Percentiles rank a stretch among this genome's conserved stretches.
phyloP scores from a whole-genome alignment of 2,797 vertebrate species.

The Tolypeutes matacus region DNA sequence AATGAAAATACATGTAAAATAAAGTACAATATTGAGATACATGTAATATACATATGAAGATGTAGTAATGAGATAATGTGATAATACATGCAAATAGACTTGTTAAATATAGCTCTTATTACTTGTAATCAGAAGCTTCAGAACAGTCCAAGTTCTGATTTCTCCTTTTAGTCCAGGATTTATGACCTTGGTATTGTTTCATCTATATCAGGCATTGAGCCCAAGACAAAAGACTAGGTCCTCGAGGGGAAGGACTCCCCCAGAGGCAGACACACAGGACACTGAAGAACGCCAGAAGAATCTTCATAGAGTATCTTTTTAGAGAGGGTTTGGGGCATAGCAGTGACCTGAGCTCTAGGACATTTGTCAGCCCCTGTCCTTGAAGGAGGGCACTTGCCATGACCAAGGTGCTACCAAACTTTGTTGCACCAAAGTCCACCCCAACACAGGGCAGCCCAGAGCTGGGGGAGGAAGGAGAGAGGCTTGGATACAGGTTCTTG shows the following conservation, averaged over 20 bases:
- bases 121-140: background rate
- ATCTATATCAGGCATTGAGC: background rate
- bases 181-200: constrained; percentile 15
- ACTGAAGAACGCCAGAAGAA: background rate
- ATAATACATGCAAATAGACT: background rate
- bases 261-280: background rate
- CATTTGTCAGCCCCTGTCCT: background rate
- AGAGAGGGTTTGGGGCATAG: background rate
- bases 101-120: background rate
- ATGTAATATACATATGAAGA: background rate
- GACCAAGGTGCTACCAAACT: constrained; percentile 11
- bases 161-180: constrained; percentile 22
- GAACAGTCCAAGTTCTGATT: background rate
- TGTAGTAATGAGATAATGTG: background rate
- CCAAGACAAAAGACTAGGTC: background rate
- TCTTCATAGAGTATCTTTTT: background rate
- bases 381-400: background rate
- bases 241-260: background rate
- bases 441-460: background rate
- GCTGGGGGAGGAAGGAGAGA: background rate
- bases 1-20: background rate
- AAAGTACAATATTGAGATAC: background rate
- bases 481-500: background rate
- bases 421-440: background rate
- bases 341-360: background rate